Percentiles rank a stretch among this genome's conserved stretches.
Evolutionary conservation across 2,888 invertebrate species (phyloP).

Genomic region (Caenorhabditis panamensis): DNA sequence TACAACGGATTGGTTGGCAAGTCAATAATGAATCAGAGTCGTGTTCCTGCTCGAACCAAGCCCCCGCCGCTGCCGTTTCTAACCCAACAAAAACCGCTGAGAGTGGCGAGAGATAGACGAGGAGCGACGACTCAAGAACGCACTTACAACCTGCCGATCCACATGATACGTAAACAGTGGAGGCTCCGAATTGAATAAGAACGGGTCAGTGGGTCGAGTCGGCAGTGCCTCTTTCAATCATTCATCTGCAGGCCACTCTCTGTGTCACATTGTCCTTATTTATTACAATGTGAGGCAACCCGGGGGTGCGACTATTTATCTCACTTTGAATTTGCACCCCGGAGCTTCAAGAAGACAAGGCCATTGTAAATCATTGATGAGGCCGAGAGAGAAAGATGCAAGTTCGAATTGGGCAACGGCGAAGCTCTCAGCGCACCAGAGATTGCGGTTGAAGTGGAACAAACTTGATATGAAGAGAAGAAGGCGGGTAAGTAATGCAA

Average conservation of each 20-base stretch:
- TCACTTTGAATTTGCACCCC: conserved; percentile 38
- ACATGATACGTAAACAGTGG: conserved; percentile 49
- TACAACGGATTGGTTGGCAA: not conserved
- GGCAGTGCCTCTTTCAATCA: not conserved
- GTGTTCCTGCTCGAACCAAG: conserved; percentile 23
- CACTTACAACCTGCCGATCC: conserved; percentile 43
- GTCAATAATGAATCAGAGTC: conserved; percentile 7
- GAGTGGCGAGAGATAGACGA: conserved; percentile 5
- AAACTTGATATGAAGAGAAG: not conserved
- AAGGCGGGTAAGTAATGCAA: too few species aligned
- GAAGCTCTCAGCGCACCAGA: conserved; percentile 16
- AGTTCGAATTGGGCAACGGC: not conserved
- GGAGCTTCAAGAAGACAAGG: not conserved
- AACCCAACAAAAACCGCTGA: conserved; percentile 27
- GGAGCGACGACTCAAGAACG: conserved; percentile 28
- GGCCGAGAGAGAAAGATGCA: conserved; percentile 12
- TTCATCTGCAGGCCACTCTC: conserved; percentile 16
- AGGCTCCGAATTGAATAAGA: conserved; percentile 7
- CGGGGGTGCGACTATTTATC: conserved; percentile 37
- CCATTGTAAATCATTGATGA: conserved; percentile 44
- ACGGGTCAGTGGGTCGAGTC: conserved; percentile 7
- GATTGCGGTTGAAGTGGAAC: conserved; percentile 27
- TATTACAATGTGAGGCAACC: conserved; percentile 9
- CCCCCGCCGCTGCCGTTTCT: conserved; percentile 3
- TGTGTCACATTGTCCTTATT: conserved; percentile 27